phyloP scores from a whole-genome alignment of 2,797 vertebrate genomes.

The Bradypus variegatus region DNA sequence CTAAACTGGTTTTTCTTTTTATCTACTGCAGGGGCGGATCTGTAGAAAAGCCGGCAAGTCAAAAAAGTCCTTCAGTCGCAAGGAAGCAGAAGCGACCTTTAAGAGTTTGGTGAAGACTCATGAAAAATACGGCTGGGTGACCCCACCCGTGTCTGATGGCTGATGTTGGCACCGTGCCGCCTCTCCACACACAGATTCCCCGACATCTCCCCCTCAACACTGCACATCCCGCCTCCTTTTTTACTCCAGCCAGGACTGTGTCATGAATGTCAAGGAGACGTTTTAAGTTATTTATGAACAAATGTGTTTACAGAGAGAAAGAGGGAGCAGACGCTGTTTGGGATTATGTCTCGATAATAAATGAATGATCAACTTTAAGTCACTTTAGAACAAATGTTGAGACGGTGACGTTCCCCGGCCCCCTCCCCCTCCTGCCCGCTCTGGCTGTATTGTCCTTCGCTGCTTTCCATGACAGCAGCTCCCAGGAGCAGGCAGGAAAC shows the following conservation, averaged over 20 bases:
- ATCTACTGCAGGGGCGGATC: constrained; percentile 88
- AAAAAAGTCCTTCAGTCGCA: constrained; percentile 99
- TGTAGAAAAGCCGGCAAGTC: constrained; percentile 99
- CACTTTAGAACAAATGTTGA: constrained; percentile 75
- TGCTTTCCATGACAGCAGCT: constrained; percentile 75
- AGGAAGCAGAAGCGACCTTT: constrained; percentile 98
- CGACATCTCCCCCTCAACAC: constrained; percentile 76
- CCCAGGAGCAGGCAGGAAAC: constrained; percentile 73
- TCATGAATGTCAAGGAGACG: constrained; percentile 79
- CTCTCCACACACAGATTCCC: constrained; percentile 70
- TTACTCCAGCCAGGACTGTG: constrained; percentile 76
- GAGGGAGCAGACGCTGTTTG: constrained; percentile 56
- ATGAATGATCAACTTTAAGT: constrained; percentile 73
- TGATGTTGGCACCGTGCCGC: constrained; percentile 74
- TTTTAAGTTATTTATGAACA: constrained; percentile 80
- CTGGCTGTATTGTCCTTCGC: constrained; percentile 66
- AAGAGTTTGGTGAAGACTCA: constrained; percentile 99
- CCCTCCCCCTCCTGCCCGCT: constrained; percentile 48
- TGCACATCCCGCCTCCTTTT: constrained; percentile 77
- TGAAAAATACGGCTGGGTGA: constrained; percentile 99
- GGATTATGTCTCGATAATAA: constrained; percentile 74
- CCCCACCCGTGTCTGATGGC: constrained; percentile 97
- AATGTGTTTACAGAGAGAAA: constrained; percentile 76
- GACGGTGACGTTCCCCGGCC: constrained; percentile 65
- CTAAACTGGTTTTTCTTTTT: constrained; percentile 54